Base-by-base conservation (phyloP, 2,113 vertebrate genomes). In the Mesoclemmys tuberculata region DNA sequence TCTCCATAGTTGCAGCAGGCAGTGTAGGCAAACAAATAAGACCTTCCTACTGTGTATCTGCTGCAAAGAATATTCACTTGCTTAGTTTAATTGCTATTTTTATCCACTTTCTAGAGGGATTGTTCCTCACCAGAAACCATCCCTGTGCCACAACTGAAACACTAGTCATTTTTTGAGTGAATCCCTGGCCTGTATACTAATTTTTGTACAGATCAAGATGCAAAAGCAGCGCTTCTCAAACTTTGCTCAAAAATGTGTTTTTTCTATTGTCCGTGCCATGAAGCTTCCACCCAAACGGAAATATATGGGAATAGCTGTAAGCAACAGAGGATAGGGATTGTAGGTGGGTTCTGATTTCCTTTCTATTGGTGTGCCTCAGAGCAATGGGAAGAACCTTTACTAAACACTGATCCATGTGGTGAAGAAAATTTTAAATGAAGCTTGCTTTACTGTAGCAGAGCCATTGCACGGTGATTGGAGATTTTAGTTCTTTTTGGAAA, bases 371-470 rank as follows among this genome's bases (percentile, higher is more conserved):
- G 58, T 64, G 14, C 31, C 29, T 64, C 31, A 12, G 78, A 83
- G 56, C 52, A 80, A 84, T 85, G 80, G 82, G 78, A 78, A 61
- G 87, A 55, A 82, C 71, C 44, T 68, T 12, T 38, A 46, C 81
- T 94, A 75, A 93, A 86, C 90, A 1, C 0, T 0, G 0, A 35
- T 88, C 83, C 12, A 75, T 54, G 31, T 2, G 2, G 68, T 88
- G 80, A 83, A 58, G 86, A 54, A 77, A 87, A 51, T 83, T 90
- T 35, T 64, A 52, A 94, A 81, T 95, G 54, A 75, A 51, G 29
- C 4, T 90, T 71, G 87, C 77, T 80, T 91, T 82, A 35, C n/a
- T 77, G 51, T 87, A 89, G 95, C 68, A 58, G 41, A 91, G 78
- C 38, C 29, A 55, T 82, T 95, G 79, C 68, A 77, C 87, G 90